Base-by-base conservation (phyloP, 2,888 invertebrate genomes). In the Anthophora plumipes region DNA sequence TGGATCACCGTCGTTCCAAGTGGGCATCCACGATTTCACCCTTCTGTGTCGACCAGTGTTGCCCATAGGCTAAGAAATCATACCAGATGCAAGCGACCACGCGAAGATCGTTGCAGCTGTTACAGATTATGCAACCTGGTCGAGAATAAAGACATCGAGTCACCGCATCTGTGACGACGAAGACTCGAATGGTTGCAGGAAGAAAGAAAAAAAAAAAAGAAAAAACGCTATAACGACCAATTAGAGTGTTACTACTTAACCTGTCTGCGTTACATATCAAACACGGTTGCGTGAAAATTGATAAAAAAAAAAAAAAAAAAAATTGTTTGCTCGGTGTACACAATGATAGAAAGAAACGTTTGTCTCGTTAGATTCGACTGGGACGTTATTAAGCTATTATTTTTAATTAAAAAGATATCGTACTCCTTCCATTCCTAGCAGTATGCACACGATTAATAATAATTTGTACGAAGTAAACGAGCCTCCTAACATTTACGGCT, bases 51-150 rank as follows among this genome's bases (percentile, higher is more conserved):
- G 37, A 14, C n/a, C 11, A 12, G 25, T 5, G 52, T 64, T 61
- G 70, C 63, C 57, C 61, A 76, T n/a, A 54, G 71, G 68, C 48
- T 22, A 64, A 80, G 74, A 85, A 83, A 85, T 80, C 75, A 52
- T 60, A 55, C 83, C 83, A 83, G 83, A 83, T 83, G 75, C 69
- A 60, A 48, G 8, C 41, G 66, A 74, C 54, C 54, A 57, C 59
- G 55, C 22, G 43, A 31, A 37, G 66, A 57, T 64, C 64, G 67
- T 59, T 69, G 85, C 88, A 86, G 85, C 85, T 85, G 85, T 79
- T 66, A 72, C 57, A 60, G 72, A 77, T 83, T 85, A 87, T 75
- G 77, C 83, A 83, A 85, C 78, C 69, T 50, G 61, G 69, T 20
- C 37, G 31, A 59, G 63, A 60, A 83, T 83, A 71, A 83, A 80